A percentile compares a stretch with the other conserved stretches of the same genome.
Evolutionary conservation across 37 sponge, comb jelly and placozoan species (phyloP).

Genomic region (Cliona cf. orientalis): DNA sequence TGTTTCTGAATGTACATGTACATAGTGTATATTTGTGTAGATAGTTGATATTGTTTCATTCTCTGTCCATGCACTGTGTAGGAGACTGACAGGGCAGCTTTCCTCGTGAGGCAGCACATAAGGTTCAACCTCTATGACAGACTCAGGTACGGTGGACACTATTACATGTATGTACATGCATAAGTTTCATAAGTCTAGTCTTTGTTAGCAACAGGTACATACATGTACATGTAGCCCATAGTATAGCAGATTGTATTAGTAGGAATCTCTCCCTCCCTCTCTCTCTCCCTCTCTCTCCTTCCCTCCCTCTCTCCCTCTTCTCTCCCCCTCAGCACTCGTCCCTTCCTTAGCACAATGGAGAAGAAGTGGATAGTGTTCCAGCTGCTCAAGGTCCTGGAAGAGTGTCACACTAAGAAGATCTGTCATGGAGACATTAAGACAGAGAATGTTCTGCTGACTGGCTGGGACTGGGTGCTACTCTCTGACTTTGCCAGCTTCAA

Average conservation of each 20-base stretch:
- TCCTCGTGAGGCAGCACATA: conserved; percentile 87
- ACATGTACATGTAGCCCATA: neutral
- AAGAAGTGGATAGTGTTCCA: conserved; percentile 98
- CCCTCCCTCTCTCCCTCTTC: conserved; percentile 7
- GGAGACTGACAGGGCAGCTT: conserved; percentile 91
- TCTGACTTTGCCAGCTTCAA: conserved; percentile 97
- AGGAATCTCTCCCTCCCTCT: neutral
- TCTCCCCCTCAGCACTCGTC: conserved; percentile 68
- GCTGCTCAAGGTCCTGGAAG: conserved; percentile 85
- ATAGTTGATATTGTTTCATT: no score
- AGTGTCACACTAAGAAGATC: conserved; percentile 75
- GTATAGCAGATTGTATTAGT: neutral
- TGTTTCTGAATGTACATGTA: no score
- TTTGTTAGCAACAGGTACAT: neutral
- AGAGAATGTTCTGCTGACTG: conserved; percentile 95
- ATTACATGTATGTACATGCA: neutral
- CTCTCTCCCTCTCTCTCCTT: neutral
- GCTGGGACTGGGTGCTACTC: conserved; percentile 95
- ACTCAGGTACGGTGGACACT: conserved; percentile 62
- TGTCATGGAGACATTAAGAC: conserved; percentile 97
- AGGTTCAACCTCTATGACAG: conserved; percentile 93
- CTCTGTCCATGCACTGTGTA: neutral
- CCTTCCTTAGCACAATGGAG: conserved; percentile 84
- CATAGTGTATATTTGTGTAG: no score
- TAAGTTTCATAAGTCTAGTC: neutral